A percentile compares a stretch with the other conserved stretches of the same genome.
Evolutionary conservation across 1,140 invertebrate species (phyloP).

Genomic region (Scaptomyza montana): DNA sequence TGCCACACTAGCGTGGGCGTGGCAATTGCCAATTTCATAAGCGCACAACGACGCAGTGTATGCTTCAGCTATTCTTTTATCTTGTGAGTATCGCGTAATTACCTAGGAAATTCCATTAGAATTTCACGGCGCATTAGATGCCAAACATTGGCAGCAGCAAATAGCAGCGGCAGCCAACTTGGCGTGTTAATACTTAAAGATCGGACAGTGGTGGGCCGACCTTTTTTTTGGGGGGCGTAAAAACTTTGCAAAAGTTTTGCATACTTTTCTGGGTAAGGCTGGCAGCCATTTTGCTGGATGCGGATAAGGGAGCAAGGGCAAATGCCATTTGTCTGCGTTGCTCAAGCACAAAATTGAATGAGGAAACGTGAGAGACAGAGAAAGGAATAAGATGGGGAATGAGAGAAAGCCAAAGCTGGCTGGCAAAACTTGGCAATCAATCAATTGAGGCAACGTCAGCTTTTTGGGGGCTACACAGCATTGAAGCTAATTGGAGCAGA

Average conservation of each 20-base stretch:
- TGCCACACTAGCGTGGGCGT: slow-evolving; percentile 21
- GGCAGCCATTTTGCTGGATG: slow-evolving; percentile 40
- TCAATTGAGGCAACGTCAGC: slow-evolving; percentile 57
- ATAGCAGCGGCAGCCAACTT: slow-evolving; percentile 26
- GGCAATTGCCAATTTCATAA: slow-evolving; percentile 72
- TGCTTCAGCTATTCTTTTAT: slow-evolving; percentile 6
- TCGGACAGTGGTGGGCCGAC: slow-evolving; percentile 10
- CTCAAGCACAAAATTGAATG: slow-evolving; percentile 56
- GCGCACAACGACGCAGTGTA: slow-evolving; percentile 40
- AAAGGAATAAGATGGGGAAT: background rate
- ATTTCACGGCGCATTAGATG: slow-evolving; percentile 77
- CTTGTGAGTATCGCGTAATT: slow-evolving; percentile 52
- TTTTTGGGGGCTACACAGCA: slow-evolving; percentile 16
- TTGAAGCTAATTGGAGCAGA: slow-evolving; percentile 59
- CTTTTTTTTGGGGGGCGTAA: slow-evolving; percentile 45
- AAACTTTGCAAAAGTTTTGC: slow-evolving; percentile 75
- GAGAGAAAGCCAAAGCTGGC: background rate
- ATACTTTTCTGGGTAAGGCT: slow-evolving; percentile 63
- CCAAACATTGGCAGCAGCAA: slow-evolving; percentile 12
- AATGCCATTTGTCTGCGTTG: slow-evolving; percentile 49
- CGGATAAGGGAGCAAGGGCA: background rate
- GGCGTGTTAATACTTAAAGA: slow-evolving; percentile 44
- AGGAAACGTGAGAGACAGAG: background rate
- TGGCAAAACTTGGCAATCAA: slow-evolving; percentile 71
- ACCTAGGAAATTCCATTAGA: slow-evolving; percentile 77